Base-by-base conservation (phyloP, 2,797 vertebrate genomes). In the Sebastes baramenuke region DNA sequence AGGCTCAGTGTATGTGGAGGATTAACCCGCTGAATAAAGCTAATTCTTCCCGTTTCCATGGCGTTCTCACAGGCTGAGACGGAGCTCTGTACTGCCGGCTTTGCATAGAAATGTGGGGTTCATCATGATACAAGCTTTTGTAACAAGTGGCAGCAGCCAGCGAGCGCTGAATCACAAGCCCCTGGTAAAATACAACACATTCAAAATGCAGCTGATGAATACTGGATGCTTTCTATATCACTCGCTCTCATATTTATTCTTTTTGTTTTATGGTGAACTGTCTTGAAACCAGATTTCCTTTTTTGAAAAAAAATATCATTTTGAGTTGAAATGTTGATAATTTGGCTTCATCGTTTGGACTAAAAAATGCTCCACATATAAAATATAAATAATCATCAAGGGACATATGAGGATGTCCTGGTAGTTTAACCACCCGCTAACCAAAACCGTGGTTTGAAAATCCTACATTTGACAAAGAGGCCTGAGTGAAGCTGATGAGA, bases 11-110 rank as follows among this genome's bases (percentile, higher is more conserved):
- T 4, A 20, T 13, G 68, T n/a, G 32, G 56, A 64, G 59, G 75
- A 66, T 83, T 70, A 78, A 77, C 69, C 66, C 29, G 6, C 34
- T 38, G 65, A 36, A 69, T 49, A 25, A 32, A 72, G 68, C 56
- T 66, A 25, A 6, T 24, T 36, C 55, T 42, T 68, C 22, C 42
- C 18, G 32, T 61, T 77, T 72, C 29, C 66, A 68, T 24, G 80
- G 46, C 46, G 46, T 9, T 42, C 54, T 58, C 6, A 6, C 18
- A 6, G n/a, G 42, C 42, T 2, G 24, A 22, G 32, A 25, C 24
- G 11, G 20, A 5, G 66, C 49, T 58, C 32, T 18, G 52, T 11
- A 8, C 72, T 56, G 66, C 49, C n/a, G 68, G 14, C 54, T 66
- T 22, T 24, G 49, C 24, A 72, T n/a, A 34, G 52, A 61, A 56